Base-by-base conservation (phyloP, 2,797 vertebrate species). In the Sardinella longiceps region DNA sequence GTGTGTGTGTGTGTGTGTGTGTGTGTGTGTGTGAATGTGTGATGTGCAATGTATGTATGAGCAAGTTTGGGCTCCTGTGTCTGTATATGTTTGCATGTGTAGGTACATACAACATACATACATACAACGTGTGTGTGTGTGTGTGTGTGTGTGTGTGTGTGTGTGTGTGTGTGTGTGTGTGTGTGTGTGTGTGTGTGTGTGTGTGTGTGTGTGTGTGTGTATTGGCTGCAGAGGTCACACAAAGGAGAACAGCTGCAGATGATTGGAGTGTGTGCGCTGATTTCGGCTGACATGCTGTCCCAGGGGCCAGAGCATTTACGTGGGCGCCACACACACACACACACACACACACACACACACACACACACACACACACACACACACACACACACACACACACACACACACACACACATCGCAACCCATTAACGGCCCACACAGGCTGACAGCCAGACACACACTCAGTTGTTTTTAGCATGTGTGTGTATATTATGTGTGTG, bases 211-310 rank as follows among this genome's bases (percentile, higher is more conserved):
- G 80, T 81, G 80, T 81, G 10, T 25, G 53, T 23, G 53, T 23
- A 23, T 5, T 23, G 28, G 58, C 58, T 66, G 12, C 81, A 5
- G 53, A 60, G 28, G 60, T 63, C 37, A 70, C 30, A 3, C 30
- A 70, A 12, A 70, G 63, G 63, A 70, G 63, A 70, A 37, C 63
- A 70, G 63, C 63, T 70, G 63, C 63, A 70, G 28, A 70, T 70
- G 63, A 37, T 70, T 70, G 63, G 28, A 70, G 63, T 70, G 63
- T 37, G 63, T 30, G 63, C 63, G 9, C 63, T 70, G 63, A 37
- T 70, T 28, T 11, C 30, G 63, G 28, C 63, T 70, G 63, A 70
- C 63, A 70, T 70, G 63, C 30, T 37, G 30, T 74, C 66, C 66
- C 63, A 70, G n/a, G 60, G 60, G 60, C 25, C 14, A 11, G 28